Conservation (phyloP, 2,113 vertebrate species). For the Seriola dumerili region DNA sequence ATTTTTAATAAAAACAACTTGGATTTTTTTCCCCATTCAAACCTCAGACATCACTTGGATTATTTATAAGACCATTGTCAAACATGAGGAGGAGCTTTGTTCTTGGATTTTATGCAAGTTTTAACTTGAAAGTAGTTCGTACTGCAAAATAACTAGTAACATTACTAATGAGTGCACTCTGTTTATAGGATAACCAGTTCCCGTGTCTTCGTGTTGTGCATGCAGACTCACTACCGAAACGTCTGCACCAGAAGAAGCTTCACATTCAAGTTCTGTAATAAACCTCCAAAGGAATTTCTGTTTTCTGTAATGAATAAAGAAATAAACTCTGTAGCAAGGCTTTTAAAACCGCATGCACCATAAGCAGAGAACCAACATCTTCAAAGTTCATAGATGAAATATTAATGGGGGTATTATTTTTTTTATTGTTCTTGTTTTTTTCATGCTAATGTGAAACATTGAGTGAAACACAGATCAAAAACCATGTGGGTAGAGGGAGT, state of each 20-base stretch:
- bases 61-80: neutral
- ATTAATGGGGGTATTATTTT: no score
- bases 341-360: neutral
- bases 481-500: neutral
- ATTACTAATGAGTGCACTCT: no score
- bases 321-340: neutral
- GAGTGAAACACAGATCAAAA: no score
- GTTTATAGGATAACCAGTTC: no score
- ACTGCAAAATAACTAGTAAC: no score
- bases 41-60: neutral
- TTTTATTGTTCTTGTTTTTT: no score
- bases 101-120: neutral
- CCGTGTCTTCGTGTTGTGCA: no score
- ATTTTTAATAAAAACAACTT: conserved; percentile 15
- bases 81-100: neutral
- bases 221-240: neutral
- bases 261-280: neutral
- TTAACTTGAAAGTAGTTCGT: neutral
- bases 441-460: no score
- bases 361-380: neutral
- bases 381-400: neutral
- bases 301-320: neutral
- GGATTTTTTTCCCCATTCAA: neutral
- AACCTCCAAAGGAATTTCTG: neutral
- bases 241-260: neutral